These are phyloP conservation scores for Larimichthys polyactis DNA, from an alignment of 2,113 vertebrate species.

Conservation along the genomic window DNA sequence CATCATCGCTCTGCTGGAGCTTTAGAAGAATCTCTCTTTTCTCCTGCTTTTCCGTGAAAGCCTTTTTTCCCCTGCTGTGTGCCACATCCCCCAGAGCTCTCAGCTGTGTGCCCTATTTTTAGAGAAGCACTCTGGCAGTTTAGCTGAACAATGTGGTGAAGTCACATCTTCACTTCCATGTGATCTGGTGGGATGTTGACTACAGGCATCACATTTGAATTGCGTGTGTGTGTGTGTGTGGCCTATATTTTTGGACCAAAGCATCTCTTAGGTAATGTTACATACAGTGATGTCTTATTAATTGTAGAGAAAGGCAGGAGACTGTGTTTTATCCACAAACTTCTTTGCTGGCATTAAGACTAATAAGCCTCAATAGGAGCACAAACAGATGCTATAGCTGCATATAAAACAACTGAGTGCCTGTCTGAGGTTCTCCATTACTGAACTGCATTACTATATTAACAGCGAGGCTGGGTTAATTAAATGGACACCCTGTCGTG, in stretches of 20 bases:
- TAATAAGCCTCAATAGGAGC: not conserved
- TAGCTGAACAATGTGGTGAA: constrained; percentile 69
- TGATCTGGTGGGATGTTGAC: constrained; percentile 57
- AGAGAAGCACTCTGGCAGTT: constrained; percentile 71
- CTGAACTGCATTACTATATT: constrained; percentile 50
- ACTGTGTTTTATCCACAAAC: not conserved
- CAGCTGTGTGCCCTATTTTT: constrained; percentile 77
- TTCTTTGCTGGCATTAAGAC: not conserved
- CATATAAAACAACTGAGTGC: constrained; percentile 10
- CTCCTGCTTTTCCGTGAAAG: constrained; percentile 52
- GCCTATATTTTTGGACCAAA: constrained; percentile 12
- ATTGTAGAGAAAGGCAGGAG: not conserved
- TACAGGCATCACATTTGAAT: constrained; percentile 44
- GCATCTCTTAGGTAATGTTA: constrained; percentile 17
- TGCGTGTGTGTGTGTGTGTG: not conserved
- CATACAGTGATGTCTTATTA: not conserved
- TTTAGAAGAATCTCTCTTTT: constrained; percentile 43
- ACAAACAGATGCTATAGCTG: not conserved
- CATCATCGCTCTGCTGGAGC: constrained; percentile 49
- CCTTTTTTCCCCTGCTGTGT: constrained; percentile 27
- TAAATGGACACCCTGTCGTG: constrained; percentile 64
- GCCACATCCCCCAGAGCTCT: constrained; percentile 71
- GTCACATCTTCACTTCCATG: constrained; percentile 49
- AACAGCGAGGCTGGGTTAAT: constrained; percentile 70
- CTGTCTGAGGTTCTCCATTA: constrained; percentile 8